Evolutionary conservation across 2,888 invertebrate genomes (phyloP).

Genomic region (Philhelius pedissequus): DNA sequence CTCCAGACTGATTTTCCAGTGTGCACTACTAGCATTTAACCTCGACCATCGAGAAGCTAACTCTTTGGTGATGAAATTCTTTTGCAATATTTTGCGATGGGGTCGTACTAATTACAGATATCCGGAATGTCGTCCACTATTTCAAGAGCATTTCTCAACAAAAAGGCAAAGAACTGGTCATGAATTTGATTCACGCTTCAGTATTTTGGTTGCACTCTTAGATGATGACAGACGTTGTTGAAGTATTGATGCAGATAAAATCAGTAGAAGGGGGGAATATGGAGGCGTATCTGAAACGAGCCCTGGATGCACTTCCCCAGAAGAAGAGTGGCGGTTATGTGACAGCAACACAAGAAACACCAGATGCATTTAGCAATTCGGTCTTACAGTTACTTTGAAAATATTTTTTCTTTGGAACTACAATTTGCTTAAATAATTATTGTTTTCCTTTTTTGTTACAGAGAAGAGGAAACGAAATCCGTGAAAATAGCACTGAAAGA

Average conservation of each 20-base stretch:
- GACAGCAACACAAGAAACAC: constrained; percentile 89
- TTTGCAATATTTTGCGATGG: constrained; percentile 88
- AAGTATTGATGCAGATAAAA: constrained; percentile 90
- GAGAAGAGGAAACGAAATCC: constrained; percentile 88
- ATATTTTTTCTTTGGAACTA: not conserved
- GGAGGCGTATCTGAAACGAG: no score
- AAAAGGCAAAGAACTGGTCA: no score
- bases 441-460: constrained; percentile 78
- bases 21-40: constrained; percentile 89
- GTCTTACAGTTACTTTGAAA: constrained; percentile 83
- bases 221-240: constrained; percentile 94
- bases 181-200: constrained; percentile 89
- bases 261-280: constrained; percentile 82
- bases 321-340: constrained; percentile 86
- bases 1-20: constrained; percentile 86
- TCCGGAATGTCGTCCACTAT: constrained; percentile 77
- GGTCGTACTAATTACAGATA: constrained; percentile 79
- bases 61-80: constrained; percentile 97
- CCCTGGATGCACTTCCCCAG: constrained; percentile 87
- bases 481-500: constrained; percentile 89
- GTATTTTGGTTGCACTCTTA: constrained; percentile 92
- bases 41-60: constrained; percentile 97
- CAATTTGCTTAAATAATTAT: not conserved
- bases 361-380: constrained; percentile 89
- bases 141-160: constrained; percentile 81